Evolutionary conservation across 2,888 invertebrate species (phyloP).

Genomic region (Phorcus lineatus): DNA sequence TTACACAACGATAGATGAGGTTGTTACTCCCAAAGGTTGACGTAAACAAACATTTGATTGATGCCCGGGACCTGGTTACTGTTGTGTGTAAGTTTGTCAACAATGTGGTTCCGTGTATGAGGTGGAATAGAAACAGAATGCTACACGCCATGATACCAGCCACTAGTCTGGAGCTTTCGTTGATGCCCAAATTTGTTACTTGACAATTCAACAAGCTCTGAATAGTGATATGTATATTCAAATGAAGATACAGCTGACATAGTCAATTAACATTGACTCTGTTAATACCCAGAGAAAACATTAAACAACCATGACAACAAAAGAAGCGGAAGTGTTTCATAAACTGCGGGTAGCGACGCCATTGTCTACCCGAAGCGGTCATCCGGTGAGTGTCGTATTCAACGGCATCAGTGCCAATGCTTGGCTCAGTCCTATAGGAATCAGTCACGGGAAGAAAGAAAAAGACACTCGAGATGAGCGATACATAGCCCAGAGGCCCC

Average conservation of each 20-base stretch:
- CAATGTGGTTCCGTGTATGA: no score
- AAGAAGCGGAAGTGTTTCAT: conserved; percentile 29
- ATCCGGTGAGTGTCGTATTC: conserved; percentile 29
- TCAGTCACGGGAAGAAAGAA: conserved; percentile 8
- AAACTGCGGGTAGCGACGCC: conserved; percentile 29
- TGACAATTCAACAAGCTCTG: not conserved
- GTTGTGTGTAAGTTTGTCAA: no score
- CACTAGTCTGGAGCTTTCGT: not conserved
- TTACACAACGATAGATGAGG: no score
- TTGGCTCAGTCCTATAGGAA: conserved; percentile 37
- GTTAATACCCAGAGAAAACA: no score
- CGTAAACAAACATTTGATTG: no score
- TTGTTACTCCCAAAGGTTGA: no score
- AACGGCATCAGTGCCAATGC: conserved; percentile 40
- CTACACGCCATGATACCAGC: not conserved
- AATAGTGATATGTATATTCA: no score
- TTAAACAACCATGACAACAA: conserved; percentile 9
- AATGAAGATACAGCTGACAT: no score
- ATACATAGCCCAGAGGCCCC: conserved; percentile 25
- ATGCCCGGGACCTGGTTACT: no score
- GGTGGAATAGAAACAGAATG: not conserved
- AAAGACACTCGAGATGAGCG: not conserved
- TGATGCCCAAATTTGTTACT: not conserved
- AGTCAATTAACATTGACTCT: no score
- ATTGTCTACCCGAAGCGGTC: not conserved